These are phyloP conservation scores for Rhagophthalmus giganteus DNA, from an alignment of 2,888 invertebrate species.

Conservation along the genomic window DNA sequence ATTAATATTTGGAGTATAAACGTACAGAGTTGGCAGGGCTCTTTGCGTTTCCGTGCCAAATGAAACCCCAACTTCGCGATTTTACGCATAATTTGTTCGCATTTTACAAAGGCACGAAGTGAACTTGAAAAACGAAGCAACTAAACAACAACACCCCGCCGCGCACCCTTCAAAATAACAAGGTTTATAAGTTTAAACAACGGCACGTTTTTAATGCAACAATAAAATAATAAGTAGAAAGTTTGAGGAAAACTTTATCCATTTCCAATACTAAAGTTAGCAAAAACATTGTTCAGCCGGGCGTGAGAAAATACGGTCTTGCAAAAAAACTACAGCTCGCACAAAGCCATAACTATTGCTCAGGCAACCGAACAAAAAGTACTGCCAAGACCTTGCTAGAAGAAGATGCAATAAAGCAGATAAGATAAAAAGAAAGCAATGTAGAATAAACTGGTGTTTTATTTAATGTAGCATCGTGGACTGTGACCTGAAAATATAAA, in stretches of 20 bases:
- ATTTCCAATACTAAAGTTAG: constrained; percentile 37
- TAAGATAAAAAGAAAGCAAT: constrained; percentile 9
- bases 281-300: constrained; percentile 35
- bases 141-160: too few relatives aligned
- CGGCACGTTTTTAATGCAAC: constrained; percentile 24
- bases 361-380: constrained; percentile 35
- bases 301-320: constrained; percentile 39
- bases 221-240: constrained; percentile 28
- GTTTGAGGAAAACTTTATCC: constrained; percentile 32
- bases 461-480: too few relatives aligned
- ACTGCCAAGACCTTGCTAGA: constrained; percentile 24
- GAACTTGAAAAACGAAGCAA: too few relatives aligned
- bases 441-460: constrained; percentile 15
- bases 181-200: constrained; percentile 3
- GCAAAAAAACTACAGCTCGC: constrained; percentile 34
- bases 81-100: too few relatives aligned
- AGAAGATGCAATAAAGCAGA: constrained; percentile 17
- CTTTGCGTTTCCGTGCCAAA: too few relatives aligned
- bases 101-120: too few relatives aligned
- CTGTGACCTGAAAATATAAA: too few relatives aligned
- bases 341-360: constrained; percentile 39
- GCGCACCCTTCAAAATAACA: too few relatives aligned
- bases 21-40: too few relatives aligned
- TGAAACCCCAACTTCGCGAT: too few relatives aligned
- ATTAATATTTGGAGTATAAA: too few relatives aligned